A percentile compares a stretch with the other conserved stretches of the same genome.
Evolutionary conservation across 2,113 vertebrate genomes (phyloP).

Genomic region (Ibidorhyncha struthersii): DNA sequence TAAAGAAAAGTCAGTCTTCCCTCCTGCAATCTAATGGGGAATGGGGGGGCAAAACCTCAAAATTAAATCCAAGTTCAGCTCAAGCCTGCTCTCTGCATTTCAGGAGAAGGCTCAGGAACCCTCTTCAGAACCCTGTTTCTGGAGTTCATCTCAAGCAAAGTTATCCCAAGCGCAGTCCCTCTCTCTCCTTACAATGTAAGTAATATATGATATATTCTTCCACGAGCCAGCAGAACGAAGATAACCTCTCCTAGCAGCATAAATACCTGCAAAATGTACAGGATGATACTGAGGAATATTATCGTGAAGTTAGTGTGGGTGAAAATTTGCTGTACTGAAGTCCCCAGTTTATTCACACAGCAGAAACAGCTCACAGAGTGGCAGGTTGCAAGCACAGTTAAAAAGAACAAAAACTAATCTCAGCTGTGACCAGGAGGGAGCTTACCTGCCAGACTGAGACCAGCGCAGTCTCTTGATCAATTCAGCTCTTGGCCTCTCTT

Average conservation of each 20-base stretch:
- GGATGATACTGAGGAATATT: background rate
- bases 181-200: background rate
- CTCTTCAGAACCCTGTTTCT: background rate
- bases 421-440: conserved; percentile 10
- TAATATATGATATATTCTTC: background rate
- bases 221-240: background rate
- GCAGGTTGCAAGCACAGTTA: background rate
- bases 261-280: background rate
- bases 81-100: background rate
- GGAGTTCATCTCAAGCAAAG: background rate
- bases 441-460: background rate
- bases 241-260: background rate
- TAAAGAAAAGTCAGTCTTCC: background rate
- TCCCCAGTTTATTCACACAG: background rate
- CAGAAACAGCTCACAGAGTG: background rate
- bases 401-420: background rate
- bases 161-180: background rate
- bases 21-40: background rate
- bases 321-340: background rate
- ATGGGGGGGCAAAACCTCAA: background rate
- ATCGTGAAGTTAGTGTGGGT: background rate
- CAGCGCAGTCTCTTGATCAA: background rate
- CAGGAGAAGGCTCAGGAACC: background rate
- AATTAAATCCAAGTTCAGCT: background rate
- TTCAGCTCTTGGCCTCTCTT: conserved; percentile 2